These are phyloP conservation scores for Mallotus villosus DNA, from an alignment of 2,797 vertebrate species.

Conservation along the genomic window DNA sequence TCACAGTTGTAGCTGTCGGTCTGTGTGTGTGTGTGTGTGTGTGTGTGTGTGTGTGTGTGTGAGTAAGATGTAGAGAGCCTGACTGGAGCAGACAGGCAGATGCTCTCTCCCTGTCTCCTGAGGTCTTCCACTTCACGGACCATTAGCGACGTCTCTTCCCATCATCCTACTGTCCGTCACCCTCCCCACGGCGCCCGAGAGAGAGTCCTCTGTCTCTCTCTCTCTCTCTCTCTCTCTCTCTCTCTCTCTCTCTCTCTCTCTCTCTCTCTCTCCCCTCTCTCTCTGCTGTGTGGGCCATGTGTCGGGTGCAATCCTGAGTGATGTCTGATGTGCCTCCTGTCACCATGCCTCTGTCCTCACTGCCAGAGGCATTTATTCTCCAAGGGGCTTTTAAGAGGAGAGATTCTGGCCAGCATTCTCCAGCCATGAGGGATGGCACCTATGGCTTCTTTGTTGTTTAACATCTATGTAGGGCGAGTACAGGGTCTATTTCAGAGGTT, in stretches of 20 bases:
- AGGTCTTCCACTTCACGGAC: constrained; percentile 81
- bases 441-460: constrained; percentile 45
- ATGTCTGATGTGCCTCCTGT: constrained; percentile 65
- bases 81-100: constrained; percentile 61
- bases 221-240: background rate
- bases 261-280: background rate
- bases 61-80: constrained; percentile 26
- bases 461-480: constrained; percentile 18
- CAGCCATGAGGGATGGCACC: constrained; percentile 54
- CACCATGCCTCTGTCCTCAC: constrained; percentile 32
- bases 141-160: constrained; percentile 81
- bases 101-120: constrained; percentile 63
- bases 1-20: constrained; percentile 17
- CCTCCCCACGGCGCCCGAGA: constrained; percentile 33
- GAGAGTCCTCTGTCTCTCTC: constrained; percentile 5
- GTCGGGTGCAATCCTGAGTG: constrained; percentile 72
- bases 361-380: constrained; percentile 50
- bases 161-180: constrained; percentile 75
- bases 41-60: constrained; percentile 4
- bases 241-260: background rate
- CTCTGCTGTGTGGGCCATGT: constrained; percentile 53
- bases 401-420: constrained; percentile 64
- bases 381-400: constrained; percentile 63
- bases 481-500: constrained; percentile 26
- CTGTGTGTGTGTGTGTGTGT: constrained; percentile 12